Evolutionary conservation across 2,113 vertebrate species (phyloP).

Genomic region (Orcinus orca): DNA sequence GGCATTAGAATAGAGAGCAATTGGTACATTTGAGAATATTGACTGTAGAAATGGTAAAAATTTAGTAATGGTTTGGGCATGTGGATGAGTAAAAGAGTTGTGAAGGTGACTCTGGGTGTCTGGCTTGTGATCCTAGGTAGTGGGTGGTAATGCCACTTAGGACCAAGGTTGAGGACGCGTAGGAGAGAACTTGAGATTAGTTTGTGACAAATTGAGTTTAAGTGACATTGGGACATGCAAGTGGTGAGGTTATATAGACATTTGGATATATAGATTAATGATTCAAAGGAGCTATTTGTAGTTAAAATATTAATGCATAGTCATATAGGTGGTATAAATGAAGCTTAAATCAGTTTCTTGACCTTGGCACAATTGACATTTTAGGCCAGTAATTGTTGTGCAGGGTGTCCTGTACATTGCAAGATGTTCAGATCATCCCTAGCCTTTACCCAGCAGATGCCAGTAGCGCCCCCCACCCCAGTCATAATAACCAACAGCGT

Average conservation of each 20-base stretch:
- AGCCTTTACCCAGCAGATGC: not conserved
- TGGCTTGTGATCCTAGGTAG: not conserved
- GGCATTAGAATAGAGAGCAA: not conserved
- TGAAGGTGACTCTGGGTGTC: not conserved
- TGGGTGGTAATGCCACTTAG: not conserved
- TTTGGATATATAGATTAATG: not conserved
- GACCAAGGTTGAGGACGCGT: not conserved
- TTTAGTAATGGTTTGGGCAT: not conserved
- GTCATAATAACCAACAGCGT: not conserved
- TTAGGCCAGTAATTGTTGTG: not conserved
- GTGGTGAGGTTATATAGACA: not conserved
- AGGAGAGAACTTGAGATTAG: not conserved
- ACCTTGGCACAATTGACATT: not conserved
- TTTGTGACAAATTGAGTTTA: not conserved
- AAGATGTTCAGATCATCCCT: not conserved
- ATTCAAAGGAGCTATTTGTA: not conserved
- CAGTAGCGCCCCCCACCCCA: fast-evolving
- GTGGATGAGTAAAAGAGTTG: not conserved
- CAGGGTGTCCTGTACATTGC: not conserved
- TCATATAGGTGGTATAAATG: not conserved
- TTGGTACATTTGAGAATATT: not conserved
- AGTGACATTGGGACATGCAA: not conserved
- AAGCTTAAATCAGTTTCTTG: not conserved
- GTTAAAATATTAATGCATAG: not conserved
- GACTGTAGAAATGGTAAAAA: not conserved